Evolutionary conservation across 2,113 vertebrate genomes (phyloP), one percentile per base, ranked within the genome.

Genomic region (Edolisoma coerulescens): DNA sequence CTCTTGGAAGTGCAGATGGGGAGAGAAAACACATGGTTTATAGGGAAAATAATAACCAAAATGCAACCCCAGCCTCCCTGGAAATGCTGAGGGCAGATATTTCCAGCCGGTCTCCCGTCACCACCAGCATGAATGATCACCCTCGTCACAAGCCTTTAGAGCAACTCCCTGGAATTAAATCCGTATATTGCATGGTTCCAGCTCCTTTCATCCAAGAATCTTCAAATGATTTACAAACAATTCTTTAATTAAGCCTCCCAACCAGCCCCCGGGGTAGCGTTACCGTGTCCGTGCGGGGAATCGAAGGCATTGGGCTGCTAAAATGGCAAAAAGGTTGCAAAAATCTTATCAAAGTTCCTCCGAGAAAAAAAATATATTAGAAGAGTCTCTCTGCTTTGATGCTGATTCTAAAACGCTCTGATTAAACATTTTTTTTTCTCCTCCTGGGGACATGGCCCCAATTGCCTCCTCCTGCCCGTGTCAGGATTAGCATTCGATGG

Each of bases 231-330:
- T 92, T 74, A 78, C 67, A 87, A 93, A 77, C 83, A 87, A 73
- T 52, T 54, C 63, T 47, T 92, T 95, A 77, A 96, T 96, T 96
- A 93, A 96, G 17, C 64, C 59, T 92, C 49, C 53, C 52, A 80
- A 91, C 50, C 24, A 86, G 71, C 82, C 64, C 84, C 59, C 0
- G 5, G 87, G 70, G 44, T 45, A 11, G 57, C 1, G 4, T 81
- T 73, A 59, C 69, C 13, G 7, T 16, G 61, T 49, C 64, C 37
- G 41, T 9, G 45, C 0, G 11, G 85, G 75, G 47, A 91, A 77
- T n/a, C 3, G 23, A 77, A 77, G 60, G 37, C 13, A 26, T 4
- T 17, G 59, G 3, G 0, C 39, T 5, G 56, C 47, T 75, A 32
- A 76, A 70, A 69, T 0, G 2, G 45, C 74, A 30, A 64, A 86